A percentile compares a stretch with the other conserved stretches of the same genome.
Evolutionary conservation across 2,888 invertebrate genomes (phyloP).

Genomic region (Papilio protenor): DNA sequence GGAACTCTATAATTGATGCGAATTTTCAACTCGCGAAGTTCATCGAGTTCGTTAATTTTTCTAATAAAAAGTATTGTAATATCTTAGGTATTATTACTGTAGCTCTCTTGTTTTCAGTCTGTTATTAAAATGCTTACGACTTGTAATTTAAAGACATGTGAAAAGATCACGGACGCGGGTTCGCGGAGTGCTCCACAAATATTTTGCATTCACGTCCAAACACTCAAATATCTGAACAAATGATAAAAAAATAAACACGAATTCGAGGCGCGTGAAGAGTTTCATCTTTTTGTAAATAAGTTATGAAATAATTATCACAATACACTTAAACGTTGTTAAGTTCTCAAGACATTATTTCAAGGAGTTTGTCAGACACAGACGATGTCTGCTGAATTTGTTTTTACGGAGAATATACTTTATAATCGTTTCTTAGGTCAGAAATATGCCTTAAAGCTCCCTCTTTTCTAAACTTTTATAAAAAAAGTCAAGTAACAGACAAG

Average conservation of each 20-base stretch:
- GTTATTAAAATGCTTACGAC: constrained; percentile 45
- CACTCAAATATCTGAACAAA: constrained; percentile 55
- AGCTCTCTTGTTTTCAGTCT: constrained; percentile 44
- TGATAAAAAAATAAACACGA: constrained; percentile 54
- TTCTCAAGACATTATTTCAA: not conserved
- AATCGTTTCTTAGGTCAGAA: too few relatives aligned
- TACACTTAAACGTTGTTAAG: not conserved
- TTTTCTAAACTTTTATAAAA: too few relatives aligned
- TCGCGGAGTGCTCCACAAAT: constrained; percentile 67
- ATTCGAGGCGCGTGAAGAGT: constrained; percentile 49
- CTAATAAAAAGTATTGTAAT: not conserved
- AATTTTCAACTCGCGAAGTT: not conserved
- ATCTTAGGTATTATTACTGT: constrained; percentile 25
- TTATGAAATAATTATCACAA: not conserved
- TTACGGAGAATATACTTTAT: not conserved
- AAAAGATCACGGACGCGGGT: constrained; percentile 55
- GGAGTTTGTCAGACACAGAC: not conserved
- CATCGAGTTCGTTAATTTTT: not conserved
- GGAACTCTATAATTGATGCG: not conserved
- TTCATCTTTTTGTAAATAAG: constrained; percentile 25
- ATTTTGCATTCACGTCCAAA: constrained; percentile 61
- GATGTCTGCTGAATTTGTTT: not conserved
- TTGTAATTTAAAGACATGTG: constrained; percentile 52
- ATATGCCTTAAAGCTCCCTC: too few relatives aligned
- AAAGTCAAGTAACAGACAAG: not conserved